phyloP scores from a whole-genome alignment of 2,888 invertebrate genomes.

The Xestobium rufovillosum region DNA sequence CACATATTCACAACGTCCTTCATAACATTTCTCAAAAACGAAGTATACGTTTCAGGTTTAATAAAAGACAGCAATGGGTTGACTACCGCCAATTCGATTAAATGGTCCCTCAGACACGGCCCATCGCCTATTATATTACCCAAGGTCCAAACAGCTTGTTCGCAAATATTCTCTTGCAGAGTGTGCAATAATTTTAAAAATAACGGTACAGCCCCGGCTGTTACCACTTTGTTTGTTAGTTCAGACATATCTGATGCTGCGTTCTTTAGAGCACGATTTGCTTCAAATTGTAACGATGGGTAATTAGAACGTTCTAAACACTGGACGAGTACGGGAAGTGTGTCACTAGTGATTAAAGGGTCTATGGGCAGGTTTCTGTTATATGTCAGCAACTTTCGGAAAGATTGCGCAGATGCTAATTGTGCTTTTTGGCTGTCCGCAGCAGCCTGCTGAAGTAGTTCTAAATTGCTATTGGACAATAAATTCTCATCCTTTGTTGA shows the following conservation, averaged over 20 bases:
- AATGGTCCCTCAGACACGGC: constrained; percentile 88
- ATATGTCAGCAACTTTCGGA: constrained; percentile 90
- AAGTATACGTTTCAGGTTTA: constrained; percentile 89
- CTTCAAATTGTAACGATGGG: constrained; percentile 90
- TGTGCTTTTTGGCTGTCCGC: constrained; percentile 72
- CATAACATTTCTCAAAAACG: constrained; percentile 94
- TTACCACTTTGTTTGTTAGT: constrained; percentile 87
- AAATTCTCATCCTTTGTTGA: constrained; percentile 71
- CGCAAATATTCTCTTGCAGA: constrained; percentile 94
- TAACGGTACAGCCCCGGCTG: constrained; percentile 90
- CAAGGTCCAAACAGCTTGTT: constrained; percentile 99
- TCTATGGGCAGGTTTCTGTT: constrained; percentile 99
- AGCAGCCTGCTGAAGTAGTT: constrained; percentile 79
- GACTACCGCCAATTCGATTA: constrained; percentile 90
- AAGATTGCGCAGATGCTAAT: constrained; percentile 87
- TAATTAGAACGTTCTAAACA: constrained; percentile 83
- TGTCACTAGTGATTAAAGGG: constrained; percentile 86
- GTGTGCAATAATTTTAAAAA: constrained; percentile 89
- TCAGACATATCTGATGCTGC: constrained; percentile 85
- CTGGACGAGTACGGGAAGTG: constrained; percentile 78
- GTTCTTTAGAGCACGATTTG: constrained; percentile 96
- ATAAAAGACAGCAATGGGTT: constrained; percentile 90
- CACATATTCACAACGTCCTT: constrained; percentile 99
- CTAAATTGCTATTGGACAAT: constrained; percentile 64
- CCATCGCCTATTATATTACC: constrained; percentile 92